Evolutionary conservation across 2,888 invertebrate species (phyloP).

Genomic region (Eupsilia transversa): DNA sequence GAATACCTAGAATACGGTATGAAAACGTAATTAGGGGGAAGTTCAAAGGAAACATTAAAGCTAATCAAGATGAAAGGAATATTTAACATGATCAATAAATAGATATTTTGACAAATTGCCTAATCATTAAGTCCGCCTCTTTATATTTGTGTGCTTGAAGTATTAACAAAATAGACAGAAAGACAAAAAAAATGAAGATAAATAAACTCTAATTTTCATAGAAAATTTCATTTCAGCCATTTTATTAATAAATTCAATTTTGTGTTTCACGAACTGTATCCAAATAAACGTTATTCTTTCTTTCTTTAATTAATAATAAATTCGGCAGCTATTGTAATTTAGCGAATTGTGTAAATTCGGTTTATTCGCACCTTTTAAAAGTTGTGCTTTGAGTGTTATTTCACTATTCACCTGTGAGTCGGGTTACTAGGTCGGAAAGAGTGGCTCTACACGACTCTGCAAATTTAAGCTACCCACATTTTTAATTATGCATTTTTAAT

Average conservation of each 20-base stretch:
- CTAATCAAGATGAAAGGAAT: neutral
- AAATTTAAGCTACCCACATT: conserved; percentile 65
- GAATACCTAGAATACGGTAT: neutral
- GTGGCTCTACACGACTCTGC: conserved; percentile 64
- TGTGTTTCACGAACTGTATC: no score
- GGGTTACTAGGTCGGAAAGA: conserved; percentile 73
- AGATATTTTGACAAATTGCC: neutral
- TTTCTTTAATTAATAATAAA: no score
- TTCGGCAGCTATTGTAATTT: neutral
- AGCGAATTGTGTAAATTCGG: neutral
- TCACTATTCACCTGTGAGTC: conserved; percentile 61
- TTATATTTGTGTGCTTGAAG: no score
- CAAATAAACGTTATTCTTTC: no score
- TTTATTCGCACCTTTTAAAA: conserved; percentile 23
- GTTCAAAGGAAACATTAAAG: neutral
- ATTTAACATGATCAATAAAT: neutral
- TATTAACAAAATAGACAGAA: no score
- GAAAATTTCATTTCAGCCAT: neutral
- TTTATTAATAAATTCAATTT: neutral
- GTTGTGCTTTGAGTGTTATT: conserved; percentile 20
- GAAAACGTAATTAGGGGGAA: neutral
- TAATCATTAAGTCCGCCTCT: no score
- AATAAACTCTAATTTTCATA: neutral
- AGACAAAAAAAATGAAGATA: no score
- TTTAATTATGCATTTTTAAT: conserved; percentile 56